phyloP scores from a whole-genome alignment of 1,140 invertebrate species.

The Panonychus citri region DNA sequence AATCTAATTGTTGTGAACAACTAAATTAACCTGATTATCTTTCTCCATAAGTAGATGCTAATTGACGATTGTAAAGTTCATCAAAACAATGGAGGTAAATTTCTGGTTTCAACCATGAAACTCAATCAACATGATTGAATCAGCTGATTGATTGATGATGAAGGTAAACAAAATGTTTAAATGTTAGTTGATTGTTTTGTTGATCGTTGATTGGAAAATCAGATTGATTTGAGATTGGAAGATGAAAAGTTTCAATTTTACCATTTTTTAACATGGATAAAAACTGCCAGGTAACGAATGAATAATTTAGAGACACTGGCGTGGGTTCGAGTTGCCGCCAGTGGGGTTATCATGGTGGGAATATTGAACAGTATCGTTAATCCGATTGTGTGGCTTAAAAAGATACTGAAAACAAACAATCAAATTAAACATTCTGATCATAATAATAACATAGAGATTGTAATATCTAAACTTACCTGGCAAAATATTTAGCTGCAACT shows the following conservation, averaged over 20 bases:
- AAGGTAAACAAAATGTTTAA: too few relatives aligned
- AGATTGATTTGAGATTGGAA: too few relatives aligned
- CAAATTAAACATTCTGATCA: not conserved
- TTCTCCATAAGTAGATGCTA: too few relatives aligned
- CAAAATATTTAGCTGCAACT: not conserved
- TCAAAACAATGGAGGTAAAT: too few relatives aligned
- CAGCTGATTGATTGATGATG: too few relatives aligned
- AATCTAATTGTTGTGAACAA: too few relatives aligned
- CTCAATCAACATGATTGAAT: not conserved
- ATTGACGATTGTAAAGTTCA: too few relatives aligned
- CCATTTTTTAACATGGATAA: conserved; percentile 48
- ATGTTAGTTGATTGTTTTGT: too few relatives aligned
- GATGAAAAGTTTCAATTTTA: not conserved
- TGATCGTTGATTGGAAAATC: too few relatives aligned
- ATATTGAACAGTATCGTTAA: conserved; percentile 7
- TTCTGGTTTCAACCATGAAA: too few relatives aligned
- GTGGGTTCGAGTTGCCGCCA: conserved; percentile 1
- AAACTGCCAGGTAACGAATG: conserved; percentile 44
- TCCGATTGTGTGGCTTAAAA: not conserved
- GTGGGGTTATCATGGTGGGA: conserved; percentile 1
- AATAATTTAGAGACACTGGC: conserved; percentile 31
- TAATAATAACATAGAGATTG: not conserved
- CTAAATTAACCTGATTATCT: too few relatives aligned
- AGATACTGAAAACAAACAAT: not conserved
- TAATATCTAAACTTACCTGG: not conserved